Evolutionary conservation across 2,888 invertebrate species (phyloP), one percentile per base, ranked within the genome.

Genomic region (Oligia strigilis): DNA sequence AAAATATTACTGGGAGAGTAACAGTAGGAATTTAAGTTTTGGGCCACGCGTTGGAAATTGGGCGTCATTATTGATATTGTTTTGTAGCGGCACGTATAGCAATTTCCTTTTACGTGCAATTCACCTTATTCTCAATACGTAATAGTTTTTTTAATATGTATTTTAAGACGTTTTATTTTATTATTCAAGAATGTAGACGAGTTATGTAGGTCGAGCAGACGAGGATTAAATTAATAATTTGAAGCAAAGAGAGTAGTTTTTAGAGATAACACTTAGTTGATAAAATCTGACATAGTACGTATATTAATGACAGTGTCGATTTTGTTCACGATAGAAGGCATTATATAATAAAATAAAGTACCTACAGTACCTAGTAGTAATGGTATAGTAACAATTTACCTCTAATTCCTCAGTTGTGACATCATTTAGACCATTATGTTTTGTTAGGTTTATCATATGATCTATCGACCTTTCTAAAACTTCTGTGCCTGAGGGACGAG

Each of bases 351-450:
- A 2, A 76, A 4, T 49, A 19, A 19, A 19, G 13, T 36, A 49
- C 4, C 49, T 49, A 14, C 49, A 14, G 49, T 49, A 29, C 29
- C 29, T 29, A 49, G n/a, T 19, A 11, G 3, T 36, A 23, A 14
- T 17, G 40, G 17, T 40, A 40, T 19, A 17, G 9, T n/a, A n/a
- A 72, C 17, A 58, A 40, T 71, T 90, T 92, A 95, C 96, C 86
- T 92, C 87, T 0, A 97, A 98, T 73, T 97, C 93, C 95, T 99
- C 98, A 0, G 98, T 98, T 88, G 98, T 98, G 6, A 98, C 98
- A 91, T 98, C 98, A 52, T 90, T 77, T 4, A 95, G 67, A 49
- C 93, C 92, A 81, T 92, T 87, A 13, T 79, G 60, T 76, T 64
- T 85, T 2, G 94, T 95, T 60, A 95, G 91, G 91, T 94, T 93